Evolutionary conservation across 2,113 vertebrate species (phyloP), one percentile per base, ranked within the genome.

Genomic region (Pelecanus crispus): DNA sequence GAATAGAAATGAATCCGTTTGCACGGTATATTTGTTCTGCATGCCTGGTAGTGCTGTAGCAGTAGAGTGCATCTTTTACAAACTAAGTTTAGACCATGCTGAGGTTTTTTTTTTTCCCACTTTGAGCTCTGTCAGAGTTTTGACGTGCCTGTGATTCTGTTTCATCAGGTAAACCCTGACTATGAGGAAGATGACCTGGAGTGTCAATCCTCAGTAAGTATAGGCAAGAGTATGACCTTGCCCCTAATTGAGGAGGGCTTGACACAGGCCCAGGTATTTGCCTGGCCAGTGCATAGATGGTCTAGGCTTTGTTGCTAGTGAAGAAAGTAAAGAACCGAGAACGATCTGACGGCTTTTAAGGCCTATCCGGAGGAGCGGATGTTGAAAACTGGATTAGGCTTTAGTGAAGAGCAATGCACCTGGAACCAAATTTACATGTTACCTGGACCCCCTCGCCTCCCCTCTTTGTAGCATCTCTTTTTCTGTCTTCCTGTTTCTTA

Each of bases 151-250:
- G 94, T 97, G 98, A 95, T 98, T 98, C 98, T 98, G 96, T 98
- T 96, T 84, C 97, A 97, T 96, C 98, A 99, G 99, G 99, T 98
- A 97, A 99, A 99, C 98, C 98, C 98, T 97, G 99, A 99, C 97
- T 99, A 98, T 98, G 99, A 99, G 97, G 99, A 99, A 97, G 99
- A 99, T 96, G 99, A 98, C 96, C 98, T 99, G 93, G 99, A 99
- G 96, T 99, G 98, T 97, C 98, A 99, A 94, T 99, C 98, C 84
- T 98, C 99, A 95, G 99, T 99, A 98, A 99, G 99, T 99, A 98
- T 90, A 97, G 96, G 96, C 96, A 94, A 97, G 97, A 95, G 88
- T 75, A 70, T 72, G 63, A 77, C 93, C 95, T 81, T 94, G 97
- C 97, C 96, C 95, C 87, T 81, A 13, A 17, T 74, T 77, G 59